Evolutionary conservation across 1,140 invertebrate species (phyloP), one percentile per base, ranked within the genome.

Genomic region (Lutraria rhynchaena): DNA sequence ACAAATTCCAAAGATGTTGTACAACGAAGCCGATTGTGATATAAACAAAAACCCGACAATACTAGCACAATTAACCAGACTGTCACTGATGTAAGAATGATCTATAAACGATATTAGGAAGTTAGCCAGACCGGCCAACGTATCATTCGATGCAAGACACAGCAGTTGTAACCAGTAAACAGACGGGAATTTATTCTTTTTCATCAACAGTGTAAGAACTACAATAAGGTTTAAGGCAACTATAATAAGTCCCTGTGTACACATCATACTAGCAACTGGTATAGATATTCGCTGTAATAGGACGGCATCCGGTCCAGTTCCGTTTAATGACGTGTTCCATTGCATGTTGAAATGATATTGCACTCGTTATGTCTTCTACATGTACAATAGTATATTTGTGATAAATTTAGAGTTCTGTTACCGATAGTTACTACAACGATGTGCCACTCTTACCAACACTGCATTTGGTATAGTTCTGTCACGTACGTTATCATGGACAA

Each of bases 1-100:
- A 67, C 63, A 49, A 31, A 67, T 67, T 46, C 63, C 63, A 67
- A 67, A 67, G 22, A 67, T 67, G 41, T 49, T 67, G 27, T 67
- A 67, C 44, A 67, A n/a, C n/a, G 63, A 67, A 1, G 63, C 63
- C 9, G 63, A 49, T 19, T 67, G 63, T 17, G 41, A 67, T 2
- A 41, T 27, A n/a, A 3, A 67, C 24, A 67, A 9, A 31, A 67
- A 67, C n/a, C 44, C 63, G 1, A 67, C 13, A 15, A 44, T 24
- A 31, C 41, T 49, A 15, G 13, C 29, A 27, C 63, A 67, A 24
- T 49, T 67, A 11, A 1, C 33, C 17, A 49, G 19, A 22, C 63
- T 67, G 11, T 67, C 44, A 2, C 13, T 46, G 24, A 67, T 51
- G 19, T 31, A 67, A 1, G 63, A 24, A 2, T 29, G 19, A 31